Base-by-base conservation (phyloP, 2,888 invertebrate genomes). In the Phortica magna region DNA sequence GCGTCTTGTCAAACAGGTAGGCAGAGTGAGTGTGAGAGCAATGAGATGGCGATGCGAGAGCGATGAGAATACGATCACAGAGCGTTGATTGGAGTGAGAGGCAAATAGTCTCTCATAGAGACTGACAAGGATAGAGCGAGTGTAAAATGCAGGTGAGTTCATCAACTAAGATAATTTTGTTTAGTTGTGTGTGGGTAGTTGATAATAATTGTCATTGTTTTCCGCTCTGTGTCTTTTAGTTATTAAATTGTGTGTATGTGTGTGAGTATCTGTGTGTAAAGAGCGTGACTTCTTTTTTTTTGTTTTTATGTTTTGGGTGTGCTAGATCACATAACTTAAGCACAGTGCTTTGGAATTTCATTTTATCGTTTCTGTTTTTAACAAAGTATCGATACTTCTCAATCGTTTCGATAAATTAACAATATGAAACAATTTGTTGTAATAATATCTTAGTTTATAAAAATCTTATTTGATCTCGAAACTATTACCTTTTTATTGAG, bases 1-100 rank as follows among this genome's bases (percentile, higher is more conserved):
- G 7, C 39, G 65, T 19, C 9, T 19, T 17, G 42, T 59, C 55
- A 82, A 78, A 55, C 73, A 77, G 77, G 77, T 77, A 79, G 76
- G 75, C 61, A 41, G 68, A 64, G 59, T 31, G 53, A 57, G 61
- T 43, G 64, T 42, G 67, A 14, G 19, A 39, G 42, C 55, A 14
- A 55, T 31, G 55, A n/a, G 39, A 75, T 55, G 41, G 31, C 55
- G 72, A 48, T 48, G 65, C 17, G 12, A 12, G 39, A 22, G 10
- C 10, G 70, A 59, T 48, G 14, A 48, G 0, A 14, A 48, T 9
- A 48, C 48, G 14, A 14, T 14, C 10, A 9, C 5, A 48, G 10
- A 48, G n/a, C n/a, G n/a, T n/a, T n/a, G n/a, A n/a, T n/a, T n/a
- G n/a, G 48, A 12, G 48, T 48, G 48, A 48, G 48, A 48, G 31